Conservation (phyloP, 2,888 invertebrate species). For the Phortica okadai region DNA sequence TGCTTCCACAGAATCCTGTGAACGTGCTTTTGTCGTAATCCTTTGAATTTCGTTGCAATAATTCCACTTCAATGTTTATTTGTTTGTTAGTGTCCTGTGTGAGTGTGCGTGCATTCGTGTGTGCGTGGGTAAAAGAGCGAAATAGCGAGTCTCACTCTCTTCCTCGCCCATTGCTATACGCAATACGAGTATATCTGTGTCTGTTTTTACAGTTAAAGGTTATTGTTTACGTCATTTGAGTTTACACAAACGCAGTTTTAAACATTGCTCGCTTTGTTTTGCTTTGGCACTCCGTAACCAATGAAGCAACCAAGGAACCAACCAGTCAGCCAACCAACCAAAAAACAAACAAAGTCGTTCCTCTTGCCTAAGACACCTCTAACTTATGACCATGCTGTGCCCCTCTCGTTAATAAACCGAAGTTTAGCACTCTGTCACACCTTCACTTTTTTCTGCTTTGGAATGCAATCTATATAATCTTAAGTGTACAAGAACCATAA, state of each 20-base stretch:
- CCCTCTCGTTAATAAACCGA: neutral
- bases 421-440: neutral
- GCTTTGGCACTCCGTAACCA: neutral
- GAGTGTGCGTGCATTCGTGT: conserved; percentile 54
- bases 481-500: neutral
- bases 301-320: neutral
- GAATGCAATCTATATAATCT: neutral
- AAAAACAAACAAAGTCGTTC: neutral
- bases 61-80: conserved; percentile 71
- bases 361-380: neutral
- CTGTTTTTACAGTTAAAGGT: conserved; percentile 49
- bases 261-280: conserved; percentile 39
- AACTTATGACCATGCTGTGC: neutral
- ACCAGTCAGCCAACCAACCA: neutral
- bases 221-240: conserved; percentile 65
- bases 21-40: conserved; percentile 70
- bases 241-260: conserved; percentile 53
- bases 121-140: neutral
- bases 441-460: neutral
- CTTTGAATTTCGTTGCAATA: conserved; percentile 71
- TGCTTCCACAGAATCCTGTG: conserved; percentile 61
- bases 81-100: conserved; percentile 39
- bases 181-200: conserved; percentile 42
- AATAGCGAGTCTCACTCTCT: neutral
- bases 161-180: neutral